Evolutionary conservation across 2,797 vertebrate species (phyloP), one percentile per base, ranked within the genome.

Genomic region (Staurois parvus): DNA sequence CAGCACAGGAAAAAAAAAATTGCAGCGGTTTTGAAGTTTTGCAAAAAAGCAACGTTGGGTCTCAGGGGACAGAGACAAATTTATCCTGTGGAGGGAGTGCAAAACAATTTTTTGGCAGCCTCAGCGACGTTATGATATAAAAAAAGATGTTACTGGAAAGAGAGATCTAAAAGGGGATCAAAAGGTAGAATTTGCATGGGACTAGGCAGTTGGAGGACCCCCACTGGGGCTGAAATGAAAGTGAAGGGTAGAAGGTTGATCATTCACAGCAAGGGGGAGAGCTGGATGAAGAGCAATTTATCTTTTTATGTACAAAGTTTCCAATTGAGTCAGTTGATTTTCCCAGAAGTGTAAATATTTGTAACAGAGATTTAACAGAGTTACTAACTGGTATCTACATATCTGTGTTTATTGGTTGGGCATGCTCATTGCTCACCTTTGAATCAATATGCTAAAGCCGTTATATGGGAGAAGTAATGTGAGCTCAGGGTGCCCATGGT

Each of bases 81-180:
- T 87, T 89, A 87, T 73, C 67, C 76, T 77, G 48, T 24, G 11
- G 3, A 48, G 66, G 32, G 77, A 76, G 72, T 29, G 72, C 12
- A 15, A 83, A 77, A 86, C 32, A 3, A 0, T 81, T 26, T 89
- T 87, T 79, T 76, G 64, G 72, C 68, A 77, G 32, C 17, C 59
- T 45, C 21, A 68, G 0, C 30, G 2, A 17, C 69, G 64, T 15
- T 19, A 29, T 26, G 52, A 79, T 77, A 52, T 52, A 69, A 21
- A 64, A 34, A 45, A 13, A 0, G 1, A 45, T 52, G 19, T 69
- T 69, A 37, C 12, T 84, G 69, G 79, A 37, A 83, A 76, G 59
- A 78, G 75, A 75, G 76, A 82, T 64, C 77, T 73, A 32, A 82
- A 52, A 79, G 32, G 34, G 76, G 76, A 85, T 85, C 69, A 81